Base-by-base conservation (phyloP, 64 coral and sea anemone genomes). In the Pachyseris speciosa region DNA sequence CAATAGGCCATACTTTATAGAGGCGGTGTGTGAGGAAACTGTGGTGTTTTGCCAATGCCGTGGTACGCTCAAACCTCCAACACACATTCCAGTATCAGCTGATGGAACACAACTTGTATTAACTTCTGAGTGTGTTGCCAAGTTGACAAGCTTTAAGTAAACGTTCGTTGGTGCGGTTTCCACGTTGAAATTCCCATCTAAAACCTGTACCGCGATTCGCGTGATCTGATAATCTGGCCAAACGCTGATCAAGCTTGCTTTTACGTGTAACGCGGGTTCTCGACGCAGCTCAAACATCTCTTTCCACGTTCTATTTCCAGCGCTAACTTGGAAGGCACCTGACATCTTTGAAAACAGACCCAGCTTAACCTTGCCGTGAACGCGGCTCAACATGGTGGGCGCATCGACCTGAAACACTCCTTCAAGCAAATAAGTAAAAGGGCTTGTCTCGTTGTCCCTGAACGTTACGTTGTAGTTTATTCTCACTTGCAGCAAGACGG, bases 221-320 rank as follows among this genome's bases (percentile, higher is more conserved):
- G 77, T 43, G 15, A 74, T 34, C 58, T 58, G 69, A 37, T 47
- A 75, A 9, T 92, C 90, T 26, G 90, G 90, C 90, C 81, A 86
- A 45, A 51, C 57, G 73, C 84, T 92, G 38, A 92, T 55, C 19
- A 92, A 20, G 7, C 11, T 10, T 5, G 90, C 41, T 92, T 77
- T 86, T 8, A 86, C 61, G 70, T 49, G 12, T 44, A 92, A n/a
- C 42, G 90, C 81, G 2, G 41, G 40, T 65, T 92, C 90, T 77
- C 33, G 36, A 9, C 37, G 50, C 44, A 78, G 67, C 16, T 86
- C 12, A 24, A 92, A 86, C 43, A 28, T 24, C 7, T 44, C 15
- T 63, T 31, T 10, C 20, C 15, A 33, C 4, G 28, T 31, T 15
- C 77, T 43, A 17, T 68, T 78, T 22, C 53, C 71, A n/a, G 47